These are phyloP conservation scores for Tethya wilhelma DNA, from an alignment of 37 sponge, comb jelly and placozoan species.

Conservation along the genomic window DNA sequence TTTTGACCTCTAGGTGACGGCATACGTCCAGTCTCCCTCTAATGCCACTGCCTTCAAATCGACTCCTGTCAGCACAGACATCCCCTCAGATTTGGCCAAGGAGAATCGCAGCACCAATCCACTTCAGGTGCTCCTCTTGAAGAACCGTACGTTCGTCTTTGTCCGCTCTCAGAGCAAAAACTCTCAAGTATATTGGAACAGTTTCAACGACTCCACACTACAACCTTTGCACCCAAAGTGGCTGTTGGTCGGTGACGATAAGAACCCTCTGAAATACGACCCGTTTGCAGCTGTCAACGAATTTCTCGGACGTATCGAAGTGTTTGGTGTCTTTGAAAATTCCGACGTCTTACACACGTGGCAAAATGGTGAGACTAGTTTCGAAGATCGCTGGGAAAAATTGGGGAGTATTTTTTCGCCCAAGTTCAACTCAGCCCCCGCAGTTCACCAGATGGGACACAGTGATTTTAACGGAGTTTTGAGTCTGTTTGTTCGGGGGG, in stretches of 20 bases:
- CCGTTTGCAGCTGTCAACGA: conserved; percentile 43
- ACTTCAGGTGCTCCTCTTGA: conserved; percentile 19
- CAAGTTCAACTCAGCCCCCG: conserved; percentile 57
- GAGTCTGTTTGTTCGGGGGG: conserved; percentile 54
- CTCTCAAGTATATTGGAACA: conserved; percentile 28
- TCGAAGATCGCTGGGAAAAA: conserved; percentile 43
- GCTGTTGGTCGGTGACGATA: conserved; percentile 19
- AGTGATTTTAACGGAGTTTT: conserved; percentile 67
- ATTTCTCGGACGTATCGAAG: conserved; percentile 59
- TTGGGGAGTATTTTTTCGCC: conserved; percentile 49
- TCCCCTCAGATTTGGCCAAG: conserved; percentile 2
- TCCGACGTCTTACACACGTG: conserved; percentile 60
- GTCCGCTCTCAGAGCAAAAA: conserved; percentile 48
- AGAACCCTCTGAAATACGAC: conserved; percentile 27
- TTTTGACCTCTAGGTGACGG: not conserved
- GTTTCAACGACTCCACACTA: not conserved
- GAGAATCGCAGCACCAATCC: conserved; percentile 13
- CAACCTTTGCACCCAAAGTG: conserved; percentile 11
- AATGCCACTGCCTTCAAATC: not conserved
- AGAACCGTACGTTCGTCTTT: conserved; percentile 34
- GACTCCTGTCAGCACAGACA: not conserved
- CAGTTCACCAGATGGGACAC: conserved; percentile 52
- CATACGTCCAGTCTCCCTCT: not conserved
- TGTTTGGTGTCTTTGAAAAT: conserved; percentile 32
- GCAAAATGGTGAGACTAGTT: conserved; percentile 46